Evolutionary conservation across 2,888 invertebrate genomes (phyloP).

Genomic region (Hermodice carunculata): DNA sequence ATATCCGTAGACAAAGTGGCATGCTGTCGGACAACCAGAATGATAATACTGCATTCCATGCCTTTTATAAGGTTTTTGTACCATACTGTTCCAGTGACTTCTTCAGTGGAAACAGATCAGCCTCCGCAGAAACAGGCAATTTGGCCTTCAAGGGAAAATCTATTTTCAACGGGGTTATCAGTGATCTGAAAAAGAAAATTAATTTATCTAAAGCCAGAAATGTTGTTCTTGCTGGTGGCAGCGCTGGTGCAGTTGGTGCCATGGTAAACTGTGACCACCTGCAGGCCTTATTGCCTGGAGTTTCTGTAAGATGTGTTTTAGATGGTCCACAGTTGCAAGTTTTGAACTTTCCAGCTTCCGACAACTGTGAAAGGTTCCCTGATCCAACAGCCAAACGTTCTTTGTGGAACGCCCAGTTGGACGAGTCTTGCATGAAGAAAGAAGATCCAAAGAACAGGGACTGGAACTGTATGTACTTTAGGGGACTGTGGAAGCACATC

Average conservation of each 20-base stretch:
- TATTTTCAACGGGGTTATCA: constrained; percentile 1
- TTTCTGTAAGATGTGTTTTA: constrained; percentile 8
- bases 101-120: constrained; percentile 4
- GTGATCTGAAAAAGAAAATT: not conserved
- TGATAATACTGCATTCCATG: not conserved
- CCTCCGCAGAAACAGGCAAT: not conserved
- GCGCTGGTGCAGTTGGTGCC: constrained; percentile 25
- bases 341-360: too few species aligned
- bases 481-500: too few species aligned
- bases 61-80: constrained; percentile 13
- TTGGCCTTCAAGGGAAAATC: not conserved
- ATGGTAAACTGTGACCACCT: constrained; percentile 20
- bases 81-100: constrained; percentile 21
- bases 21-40: constrained; percentile 12
- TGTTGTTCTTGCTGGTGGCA: constrained; percentile 15
- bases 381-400: too few species aligned
- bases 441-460: too few species aligned
- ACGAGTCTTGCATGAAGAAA: too few species aligned
- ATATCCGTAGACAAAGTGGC: not conserved
- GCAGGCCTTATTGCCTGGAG: not conserved
- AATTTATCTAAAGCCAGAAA: not conserved
- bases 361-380: too few species aligned
- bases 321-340: too few species aligned
- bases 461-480: too few species aligned
- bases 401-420: too few species aligned